A percentile compares a stretch with the other conserved stretches of the same genome.
These are phyloP conservation scores for Coregonus clupeaformis DNA, from an alignment of 2,113 vertebrate species.

Conservation along the genomic window DNA sequence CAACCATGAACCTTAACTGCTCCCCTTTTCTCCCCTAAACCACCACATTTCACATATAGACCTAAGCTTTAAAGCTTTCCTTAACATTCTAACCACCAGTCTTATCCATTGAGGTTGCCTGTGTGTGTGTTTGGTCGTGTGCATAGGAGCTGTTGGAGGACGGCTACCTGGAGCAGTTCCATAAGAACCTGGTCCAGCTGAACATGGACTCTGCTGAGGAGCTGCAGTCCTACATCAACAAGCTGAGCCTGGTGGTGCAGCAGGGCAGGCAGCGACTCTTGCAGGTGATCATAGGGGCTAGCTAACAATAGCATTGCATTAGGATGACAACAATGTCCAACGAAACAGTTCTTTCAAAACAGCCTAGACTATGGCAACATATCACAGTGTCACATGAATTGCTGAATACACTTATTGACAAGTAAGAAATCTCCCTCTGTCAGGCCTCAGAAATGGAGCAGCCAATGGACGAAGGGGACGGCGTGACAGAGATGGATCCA, in stretches of 20 bases:
- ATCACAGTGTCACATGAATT: no score
- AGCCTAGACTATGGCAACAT: no score
- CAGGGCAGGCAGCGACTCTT: slow-evolving; percentile 85
- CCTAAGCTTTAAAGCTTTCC: no score
- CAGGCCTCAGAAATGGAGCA: slow-evolving; percentile 76
- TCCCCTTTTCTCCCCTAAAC: no score
- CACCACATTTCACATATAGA: no score
- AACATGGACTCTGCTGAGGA: slow-evolving; percentile 98
- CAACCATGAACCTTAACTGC: no score
- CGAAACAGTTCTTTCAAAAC: background rate
- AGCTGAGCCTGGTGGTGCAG: slow-evolving; percentile 86
- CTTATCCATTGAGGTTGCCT: no score
- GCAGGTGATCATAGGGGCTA: slow-evolving; percentile 57
- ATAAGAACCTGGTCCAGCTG: slow-evolving; percentile 89
- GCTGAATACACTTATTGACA: background rate
- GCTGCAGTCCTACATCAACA: slow-evolving; percentile 94
- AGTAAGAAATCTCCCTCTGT: slow-evolving; percentile 18
- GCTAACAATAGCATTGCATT: background rate
- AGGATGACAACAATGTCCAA: background rate
- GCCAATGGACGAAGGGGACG: slow-evolving; percentile 85
- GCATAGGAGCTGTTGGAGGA: slow-evolving; percentile 74
- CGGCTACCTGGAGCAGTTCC: slow-evolving; percentile 81
- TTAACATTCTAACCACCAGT: no score
- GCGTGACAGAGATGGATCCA: slow-evolving; percentile 81
- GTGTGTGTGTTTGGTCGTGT: background rate